Conservation (phyloP, 2,888 invertebrate species). For the Alentia gelatinosa region DNA sequence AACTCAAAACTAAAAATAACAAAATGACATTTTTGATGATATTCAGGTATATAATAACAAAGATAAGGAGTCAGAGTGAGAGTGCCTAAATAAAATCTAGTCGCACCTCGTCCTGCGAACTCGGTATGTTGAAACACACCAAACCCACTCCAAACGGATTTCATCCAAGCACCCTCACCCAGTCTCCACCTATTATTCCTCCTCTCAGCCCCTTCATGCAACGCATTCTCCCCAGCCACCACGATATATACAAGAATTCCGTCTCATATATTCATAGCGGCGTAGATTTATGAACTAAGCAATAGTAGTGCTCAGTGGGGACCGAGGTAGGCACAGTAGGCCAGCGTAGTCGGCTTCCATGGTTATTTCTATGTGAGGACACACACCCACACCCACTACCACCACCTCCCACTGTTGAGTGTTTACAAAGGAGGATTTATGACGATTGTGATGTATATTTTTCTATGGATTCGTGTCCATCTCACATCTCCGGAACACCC, state of each 20-base stretch:
- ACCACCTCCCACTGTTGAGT: background rate
- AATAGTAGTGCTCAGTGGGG: background rate
- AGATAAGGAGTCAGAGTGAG: too few species aligned
- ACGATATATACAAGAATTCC: background rate
- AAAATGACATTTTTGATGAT: too few species aligned
- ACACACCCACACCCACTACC: background rate
- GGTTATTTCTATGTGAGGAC: background rate
- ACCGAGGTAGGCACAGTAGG: background rate
- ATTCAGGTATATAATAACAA: too few species aligned
- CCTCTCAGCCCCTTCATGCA: too few species aligned
- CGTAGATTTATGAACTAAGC: background rate
- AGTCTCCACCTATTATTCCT: too few species aligned
- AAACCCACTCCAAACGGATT: too few species aligned
- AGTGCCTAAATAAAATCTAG: too few species aligned
- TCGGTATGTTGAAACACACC: too few species aligned
- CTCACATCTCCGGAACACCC: slow-evolving; percentile 21
- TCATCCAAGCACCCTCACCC: too few species aligned
- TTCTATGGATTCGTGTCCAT: slow-evolving; percentile 11
- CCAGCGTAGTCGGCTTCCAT: background rate
- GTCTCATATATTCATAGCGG: too few species aligned
- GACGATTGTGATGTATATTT: slow-evolving; percentile 33
- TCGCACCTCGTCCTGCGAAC: too few species aligned
- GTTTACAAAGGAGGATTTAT: background rate
- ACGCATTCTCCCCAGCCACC: background rate
- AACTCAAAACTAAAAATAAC: too few species aligned